Evolutionary conservation across 2,888 invertebrate genomes (phyloP).

Genomic region (Himalopsyche kuldschensis): DNA sequence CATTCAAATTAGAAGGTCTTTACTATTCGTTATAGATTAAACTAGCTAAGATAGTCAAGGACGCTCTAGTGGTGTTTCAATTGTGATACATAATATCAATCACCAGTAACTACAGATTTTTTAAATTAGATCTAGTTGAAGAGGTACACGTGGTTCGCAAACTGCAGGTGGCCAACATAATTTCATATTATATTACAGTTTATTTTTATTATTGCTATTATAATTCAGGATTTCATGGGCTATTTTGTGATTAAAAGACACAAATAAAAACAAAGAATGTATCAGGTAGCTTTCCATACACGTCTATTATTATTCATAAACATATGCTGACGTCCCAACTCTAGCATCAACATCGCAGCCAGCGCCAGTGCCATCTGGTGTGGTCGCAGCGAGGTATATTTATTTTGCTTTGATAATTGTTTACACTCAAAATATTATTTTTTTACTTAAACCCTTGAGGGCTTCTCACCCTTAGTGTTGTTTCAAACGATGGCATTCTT

Average conservation of each 20-base stretch:
- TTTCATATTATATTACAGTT: no score
- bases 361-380: constrained; percentile 24
- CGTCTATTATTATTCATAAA: constrained; percentile 21
- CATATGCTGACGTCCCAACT: constrained; percentile 27
- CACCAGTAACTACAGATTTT: no score
- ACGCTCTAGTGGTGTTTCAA: no score
- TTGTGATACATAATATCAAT: no score
- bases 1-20: no score
- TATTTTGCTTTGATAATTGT: constrained; percentile 36
- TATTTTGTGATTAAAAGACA: not conserved
- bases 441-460: constrained; percentile 13
- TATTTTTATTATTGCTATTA: no score
- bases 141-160: no score
- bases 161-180: no score
- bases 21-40: no score
- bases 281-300: not conserved
- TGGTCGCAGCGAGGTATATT: constrained; percentile 23
- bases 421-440: constrained; percentile 31
- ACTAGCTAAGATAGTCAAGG: no score
- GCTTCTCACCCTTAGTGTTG: not conserved
- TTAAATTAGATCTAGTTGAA: no score
- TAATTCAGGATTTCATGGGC: not conserved
- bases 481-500: constrained; percentile 5
- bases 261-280: not conserved
- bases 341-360: constrained; percentile 23